Percentiles rank a stretch among this genome's conserved stretches.
Evolutionary conservation across 2,113 vertebrate species (phyloP).

Genomic region (Erpornis zantholeuca): DNA sequence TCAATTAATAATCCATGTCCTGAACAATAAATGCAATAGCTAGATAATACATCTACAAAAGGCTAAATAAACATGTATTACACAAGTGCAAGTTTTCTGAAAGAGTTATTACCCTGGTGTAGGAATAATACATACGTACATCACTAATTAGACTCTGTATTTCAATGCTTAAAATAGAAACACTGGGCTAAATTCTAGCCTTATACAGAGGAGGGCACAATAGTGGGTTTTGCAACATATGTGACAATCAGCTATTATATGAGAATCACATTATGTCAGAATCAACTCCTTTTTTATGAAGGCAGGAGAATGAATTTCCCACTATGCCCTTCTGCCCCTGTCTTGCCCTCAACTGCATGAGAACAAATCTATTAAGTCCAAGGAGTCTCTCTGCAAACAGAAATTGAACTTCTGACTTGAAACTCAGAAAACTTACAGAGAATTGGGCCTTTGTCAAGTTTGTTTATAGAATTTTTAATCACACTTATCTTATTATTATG

Average conservation of each 20-base stretch:
- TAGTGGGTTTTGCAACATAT: not conserved
- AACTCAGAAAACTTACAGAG: not conserved
- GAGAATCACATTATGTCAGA: not conserved
- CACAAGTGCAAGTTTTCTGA: not conserved
- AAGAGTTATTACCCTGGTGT: not conserved
- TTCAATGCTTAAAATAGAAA: slow-evolving; percentile 21
- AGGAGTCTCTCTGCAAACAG: not conserved
- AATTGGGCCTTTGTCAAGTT: not conserved
- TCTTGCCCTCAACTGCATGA: not conserved
- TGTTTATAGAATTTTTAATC: not conserved
- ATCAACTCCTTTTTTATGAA: not conserved
- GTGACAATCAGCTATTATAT: not conserved
- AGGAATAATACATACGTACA: not conserved
- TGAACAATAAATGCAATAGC: slow-evolving; percentile 15
- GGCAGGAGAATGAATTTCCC: slow-evolving; percentile 1
- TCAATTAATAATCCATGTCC: slow-evolving; percentile 54
- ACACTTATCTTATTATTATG: not conserved
- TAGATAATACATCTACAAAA: slow-evolving; percentile 16
- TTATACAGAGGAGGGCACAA: not conserved
- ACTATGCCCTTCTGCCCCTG: not conserved
- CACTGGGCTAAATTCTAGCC: not conserved
- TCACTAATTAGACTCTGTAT: not conserved
- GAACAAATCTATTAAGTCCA: not conserved
- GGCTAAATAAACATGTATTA: slow-evolving; percentile 42
- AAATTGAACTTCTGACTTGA: not conserved